A percentile compares a stretch with the other conserved stretches of the same genome.
Evolutionary conservation across 2,113 vertebrate genomes (phyloP).

Genomic region (Prolemur simus): DNA sequence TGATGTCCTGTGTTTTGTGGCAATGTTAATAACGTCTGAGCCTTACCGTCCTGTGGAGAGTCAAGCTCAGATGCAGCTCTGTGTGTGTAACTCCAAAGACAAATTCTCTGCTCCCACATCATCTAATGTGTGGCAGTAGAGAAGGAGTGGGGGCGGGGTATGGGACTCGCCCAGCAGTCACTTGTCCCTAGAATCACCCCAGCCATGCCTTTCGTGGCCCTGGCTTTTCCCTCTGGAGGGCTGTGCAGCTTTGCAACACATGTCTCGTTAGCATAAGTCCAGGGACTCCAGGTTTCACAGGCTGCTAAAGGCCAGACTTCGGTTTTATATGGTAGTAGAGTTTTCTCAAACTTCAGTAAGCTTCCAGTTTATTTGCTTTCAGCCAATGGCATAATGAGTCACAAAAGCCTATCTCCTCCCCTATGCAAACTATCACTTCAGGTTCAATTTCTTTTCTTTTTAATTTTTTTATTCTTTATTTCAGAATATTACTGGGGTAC

Average conservation of each 20-base stretch:
- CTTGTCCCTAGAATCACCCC: neutral
- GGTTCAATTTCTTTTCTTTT: neutral
- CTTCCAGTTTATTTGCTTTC: neutral
- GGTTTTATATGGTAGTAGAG: neutral
- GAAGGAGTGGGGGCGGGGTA: neutral
- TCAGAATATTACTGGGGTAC: no score
- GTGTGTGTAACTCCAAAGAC: neutral
- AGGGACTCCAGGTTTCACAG: neutral
- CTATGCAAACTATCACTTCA: neutral
- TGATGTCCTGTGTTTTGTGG: rapidly evolving
- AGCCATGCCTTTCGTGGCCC: neutral
- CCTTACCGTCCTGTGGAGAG: neutral
- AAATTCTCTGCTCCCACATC: rapidly evolving
- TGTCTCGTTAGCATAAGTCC: rapidly evolving
- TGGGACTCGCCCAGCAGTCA: no score
- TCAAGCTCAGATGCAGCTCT: neutral
- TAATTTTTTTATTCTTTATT: no score
- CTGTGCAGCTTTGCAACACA: rapidly evolving
- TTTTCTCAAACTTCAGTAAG: neutral
- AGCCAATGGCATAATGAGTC: neutral
- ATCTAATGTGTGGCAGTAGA: neutral
- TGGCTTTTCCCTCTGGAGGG: neutral
- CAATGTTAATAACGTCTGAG: neutral
- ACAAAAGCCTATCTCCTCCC: neutral
- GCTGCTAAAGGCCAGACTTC: neutral